Percentiles rank a stretch among this genome's conserved stretches.
Evolutionary conservation across 1,140 invertebrate species (phyloP).

Genomic region (Oedothorax gibbosus): DNA sequence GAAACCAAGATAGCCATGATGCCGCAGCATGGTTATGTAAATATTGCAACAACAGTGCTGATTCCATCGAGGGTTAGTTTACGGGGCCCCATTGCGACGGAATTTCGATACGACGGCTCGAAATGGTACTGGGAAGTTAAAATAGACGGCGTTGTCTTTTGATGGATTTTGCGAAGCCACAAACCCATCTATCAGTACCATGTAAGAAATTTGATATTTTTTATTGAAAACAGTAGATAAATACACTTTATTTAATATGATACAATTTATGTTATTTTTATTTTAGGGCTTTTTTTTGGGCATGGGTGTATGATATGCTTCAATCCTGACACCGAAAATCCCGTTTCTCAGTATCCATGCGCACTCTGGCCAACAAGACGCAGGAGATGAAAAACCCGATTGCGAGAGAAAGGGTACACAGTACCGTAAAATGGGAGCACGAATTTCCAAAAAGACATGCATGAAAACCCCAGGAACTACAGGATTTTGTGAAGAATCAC

Average conservation of each 20-base stretch:
- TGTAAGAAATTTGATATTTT: neutral
- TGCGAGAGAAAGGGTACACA: slow-evolving; percentile 8
- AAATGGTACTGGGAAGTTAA: slow-evolving; percentile 8
- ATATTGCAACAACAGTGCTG: neutral
- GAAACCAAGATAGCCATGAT: neutral
- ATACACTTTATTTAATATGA: neutral
- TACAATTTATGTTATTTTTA: neutral
- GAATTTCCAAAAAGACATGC: neutral
- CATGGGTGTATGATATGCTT: neutral
- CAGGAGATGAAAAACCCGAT: no score
- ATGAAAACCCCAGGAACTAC: neutral
- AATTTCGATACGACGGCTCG: slow-evolving; percentile 27
- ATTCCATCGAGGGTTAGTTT: slow-evolving; percentile 41
- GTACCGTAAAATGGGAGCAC: slow-evolving; percentile 12
- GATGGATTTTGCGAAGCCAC: slow-evolving; percentile 21
- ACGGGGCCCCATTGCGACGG: slow-evolving; percentile 4
- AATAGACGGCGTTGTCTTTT: neutral
- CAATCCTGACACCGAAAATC: neutral
- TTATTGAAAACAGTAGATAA: neutral
- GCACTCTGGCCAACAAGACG: neutral
- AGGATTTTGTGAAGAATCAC: neutral
- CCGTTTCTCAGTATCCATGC: neutral
- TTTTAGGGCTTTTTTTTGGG: neutral
- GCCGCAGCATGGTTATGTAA: neutral
- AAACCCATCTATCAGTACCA: slow-evolving; percentile 1